These are phyloP conservation scores for Drosophila busckii DNA, from an alignment of 1,140 invertebrate species.

Conservation along the genomic window DNA sequence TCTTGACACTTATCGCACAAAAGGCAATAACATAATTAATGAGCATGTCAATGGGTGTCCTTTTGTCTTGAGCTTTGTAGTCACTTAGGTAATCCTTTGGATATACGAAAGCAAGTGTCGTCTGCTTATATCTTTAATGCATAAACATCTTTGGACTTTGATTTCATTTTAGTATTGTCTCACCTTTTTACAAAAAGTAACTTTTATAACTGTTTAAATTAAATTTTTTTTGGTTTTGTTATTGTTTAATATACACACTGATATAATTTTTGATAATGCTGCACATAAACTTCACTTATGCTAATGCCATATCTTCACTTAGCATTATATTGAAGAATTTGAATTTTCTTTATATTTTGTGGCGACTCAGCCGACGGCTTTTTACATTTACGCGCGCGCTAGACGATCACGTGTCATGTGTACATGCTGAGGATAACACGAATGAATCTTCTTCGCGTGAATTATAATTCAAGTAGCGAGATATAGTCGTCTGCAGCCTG, in stretches of 20 bases:
- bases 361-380: conserved; percentile 50
- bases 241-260: no score
- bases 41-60: conserved; percentile 74
- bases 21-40: conserved; percentile 78
- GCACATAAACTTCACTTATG: no score
- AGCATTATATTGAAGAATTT: background rate
- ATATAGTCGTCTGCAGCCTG: conserved; percentile 43
- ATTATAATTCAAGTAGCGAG: conserved; percentile 17
- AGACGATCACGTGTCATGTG: conserved; percentile 27
- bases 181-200: no score
- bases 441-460: conserved; percentile 6
- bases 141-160: no score
- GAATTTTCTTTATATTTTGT: conserved; percentile 1
- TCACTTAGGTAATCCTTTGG: conserved; percentile 39
- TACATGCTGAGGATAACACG: conserved; percentile 7
- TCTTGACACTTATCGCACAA: conserved; percentile 77
- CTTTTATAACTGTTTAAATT: no score
- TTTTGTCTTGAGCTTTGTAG: conserved; percentile 44
- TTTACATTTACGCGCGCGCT: conserved; percentile 12
- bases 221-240: no score
- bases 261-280: no score
- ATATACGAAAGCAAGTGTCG: conserved; percentile 15
- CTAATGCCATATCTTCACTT: no score
- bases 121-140: no score
- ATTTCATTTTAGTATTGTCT: no score